These are phyloP conservation scores for Cassiopea andromeda DNA, from an alignment of 30 jellyfish, hydroid and myxozoan genomes.

Conservation along the genomic window DNA sequence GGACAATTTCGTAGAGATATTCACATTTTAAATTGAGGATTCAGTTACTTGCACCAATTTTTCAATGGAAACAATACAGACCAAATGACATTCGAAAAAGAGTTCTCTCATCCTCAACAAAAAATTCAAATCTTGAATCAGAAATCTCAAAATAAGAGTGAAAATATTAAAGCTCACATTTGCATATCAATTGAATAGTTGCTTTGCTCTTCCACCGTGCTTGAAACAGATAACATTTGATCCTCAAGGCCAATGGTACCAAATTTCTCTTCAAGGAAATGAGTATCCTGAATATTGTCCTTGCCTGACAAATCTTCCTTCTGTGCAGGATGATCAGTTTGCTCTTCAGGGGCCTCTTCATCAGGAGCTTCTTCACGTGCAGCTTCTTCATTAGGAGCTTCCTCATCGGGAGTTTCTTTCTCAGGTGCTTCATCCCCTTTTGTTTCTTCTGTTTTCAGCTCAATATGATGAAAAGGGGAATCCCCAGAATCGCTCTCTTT, in stretches of 20 bases:
- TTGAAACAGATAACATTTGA: background rate
- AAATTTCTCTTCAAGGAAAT: background rate
- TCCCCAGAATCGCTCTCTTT: constrained; percentile 46
- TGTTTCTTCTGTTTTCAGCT: constrained; percentile 18
- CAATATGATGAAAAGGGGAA: constrained; percentile 72
- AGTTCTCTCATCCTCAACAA: too few relatives aligned
- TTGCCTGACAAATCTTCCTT: background rate
- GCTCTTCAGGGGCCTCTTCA: background rate
- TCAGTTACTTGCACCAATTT: too few relatives aligned
- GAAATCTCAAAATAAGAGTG: too few relatives aligned
- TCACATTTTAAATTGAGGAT: too few relatives aligned
- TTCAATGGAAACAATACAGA: too few relatives aligned
- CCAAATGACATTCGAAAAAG: too few relatives aligned
- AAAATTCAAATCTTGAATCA: too few relatives aligned
- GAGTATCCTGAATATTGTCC: background rate
- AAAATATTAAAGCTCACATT: too few relatives aligned
- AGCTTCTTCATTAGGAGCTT: background rate
- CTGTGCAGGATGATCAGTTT: background rate
- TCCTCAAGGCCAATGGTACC: background rate
- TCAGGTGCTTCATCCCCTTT: constrained; percentile 12
- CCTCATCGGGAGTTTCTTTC: background rate
- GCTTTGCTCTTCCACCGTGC: background rate
- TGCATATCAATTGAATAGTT: background rate
- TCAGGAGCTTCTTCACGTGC: constrained; percentile 13
- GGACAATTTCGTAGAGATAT: too few relatives aligned